Conservation (phyloP, 2,888 invertebrate genomes). For the Orchesella flavescens region DNA sequence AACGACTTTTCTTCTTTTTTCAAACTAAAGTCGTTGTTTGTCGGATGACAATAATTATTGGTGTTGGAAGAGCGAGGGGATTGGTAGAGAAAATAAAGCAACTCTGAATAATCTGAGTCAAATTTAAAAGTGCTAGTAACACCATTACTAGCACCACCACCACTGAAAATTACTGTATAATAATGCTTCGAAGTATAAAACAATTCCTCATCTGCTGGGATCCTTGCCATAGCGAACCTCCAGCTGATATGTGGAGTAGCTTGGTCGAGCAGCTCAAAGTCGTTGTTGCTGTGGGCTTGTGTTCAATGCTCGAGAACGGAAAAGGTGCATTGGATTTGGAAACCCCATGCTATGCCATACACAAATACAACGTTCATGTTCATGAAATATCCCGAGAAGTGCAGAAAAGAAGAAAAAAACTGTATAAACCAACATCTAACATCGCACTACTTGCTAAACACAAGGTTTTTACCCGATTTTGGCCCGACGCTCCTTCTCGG, state of each 20-base stretch:
- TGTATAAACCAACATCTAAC: not conserved
- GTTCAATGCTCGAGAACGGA: conserved; percentile 29
- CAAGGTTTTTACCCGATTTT: not conserved
- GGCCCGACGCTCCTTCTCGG: conserved; percentile 32
- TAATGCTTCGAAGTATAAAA: conserved; percentile 23
- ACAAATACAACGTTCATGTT: not conserved
- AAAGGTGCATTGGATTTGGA: conserved; percentile 14
- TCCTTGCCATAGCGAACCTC: conserved; percentile 68
- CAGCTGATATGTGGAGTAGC: conserved; percentile 63
- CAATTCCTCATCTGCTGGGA: conserved; percentile 56
- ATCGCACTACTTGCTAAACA: too few relatives aligned
- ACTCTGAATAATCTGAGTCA: too few relatives aligned
- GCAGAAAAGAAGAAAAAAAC: not conserved
- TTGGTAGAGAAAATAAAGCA: too few relatives aligned
- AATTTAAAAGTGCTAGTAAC: too few relatives aligned
- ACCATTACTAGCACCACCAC: not conserved
- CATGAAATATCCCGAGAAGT: conserved; percentile 20
- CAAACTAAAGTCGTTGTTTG: too few relatives aligned
- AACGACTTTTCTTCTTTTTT: too few relatives aligned
- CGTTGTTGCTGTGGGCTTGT: conserved; percentile 41
- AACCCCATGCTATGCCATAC: not conserved
- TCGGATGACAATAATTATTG: too few relatives aligned
- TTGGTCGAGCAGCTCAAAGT: conserved; percentile 40
- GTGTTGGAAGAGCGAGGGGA: too few relatives aligned
- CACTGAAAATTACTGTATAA: conserved; percentile 4